Percentiles rank a stretch among this genome's conserved stretches.
These are phyloP conservation scores for Ammodytes dubius DNA, from an alignment of 2,113 vertebrate species.

Conservation along the genomic window DNA sequence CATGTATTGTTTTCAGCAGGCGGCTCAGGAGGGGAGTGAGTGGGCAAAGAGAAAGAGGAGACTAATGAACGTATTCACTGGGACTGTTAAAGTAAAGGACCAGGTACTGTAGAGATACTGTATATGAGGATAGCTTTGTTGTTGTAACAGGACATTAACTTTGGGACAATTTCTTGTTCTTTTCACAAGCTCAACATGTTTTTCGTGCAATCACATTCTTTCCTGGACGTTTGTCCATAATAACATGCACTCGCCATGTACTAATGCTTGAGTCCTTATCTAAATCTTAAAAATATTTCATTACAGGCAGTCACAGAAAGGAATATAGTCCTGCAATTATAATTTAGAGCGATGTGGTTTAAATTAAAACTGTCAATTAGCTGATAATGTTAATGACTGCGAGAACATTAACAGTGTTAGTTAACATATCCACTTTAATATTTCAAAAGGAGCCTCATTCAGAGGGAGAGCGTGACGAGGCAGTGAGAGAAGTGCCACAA, in stretches of 20 bases:
- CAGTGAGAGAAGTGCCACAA: conserved; percentile 66
- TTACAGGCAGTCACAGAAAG: neutral
- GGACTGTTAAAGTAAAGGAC: conserved; percentile 76
- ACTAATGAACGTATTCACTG: conserved; percentile 79
- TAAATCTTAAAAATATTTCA: neutral
- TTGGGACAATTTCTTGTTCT: neutral
- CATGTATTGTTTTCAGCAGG: conserved; percentile 60
- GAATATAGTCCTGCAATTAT: neutral
- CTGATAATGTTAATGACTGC: neutral
- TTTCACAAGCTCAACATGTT: conserved; percentile 6
- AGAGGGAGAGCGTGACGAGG: conserved; percentile 65
- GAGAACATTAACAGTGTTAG: conserved; percentile 16
- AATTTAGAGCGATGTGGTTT: conserved; percentile 13
- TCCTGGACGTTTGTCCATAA: neutral
- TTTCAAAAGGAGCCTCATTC: conserved; percentile 75
- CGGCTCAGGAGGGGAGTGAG: conserved; percentile 66
- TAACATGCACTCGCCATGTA: neutral
- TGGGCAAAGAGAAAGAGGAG: conserved; percentile 75
- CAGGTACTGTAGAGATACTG: neutral
- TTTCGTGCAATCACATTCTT: neutral
- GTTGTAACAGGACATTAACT: conserved; percentile 10
- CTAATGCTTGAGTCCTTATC: neutral
- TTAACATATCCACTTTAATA: conserved; percentile 58
- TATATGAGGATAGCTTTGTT: neutral
- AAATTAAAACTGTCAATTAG: conserved; percentile 30